phyloP scores from a whole-genome alignment of 53 echinoderm and acorn worm genomes.

The Pentamera pediparva region DNA sequence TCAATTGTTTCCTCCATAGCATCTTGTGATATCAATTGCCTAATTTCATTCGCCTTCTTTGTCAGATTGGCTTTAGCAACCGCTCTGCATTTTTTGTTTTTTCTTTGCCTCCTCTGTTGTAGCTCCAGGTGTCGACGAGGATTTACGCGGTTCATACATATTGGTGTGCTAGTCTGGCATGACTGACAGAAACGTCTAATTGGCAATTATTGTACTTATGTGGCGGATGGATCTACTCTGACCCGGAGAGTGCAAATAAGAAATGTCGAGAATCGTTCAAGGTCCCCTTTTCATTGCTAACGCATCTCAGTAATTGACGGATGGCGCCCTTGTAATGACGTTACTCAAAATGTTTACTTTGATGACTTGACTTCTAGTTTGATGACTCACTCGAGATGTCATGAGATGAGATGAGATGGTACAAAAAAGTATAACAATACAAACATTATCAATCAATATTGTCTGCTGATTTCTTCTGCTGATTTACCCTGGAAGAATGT shows the following conservation, averaged over 20 bases:
- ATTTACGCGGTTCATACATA: no score
- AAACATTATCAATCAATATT: background rate
- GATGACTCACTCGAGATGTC: no score
- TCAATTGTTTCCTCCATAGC: background rate
- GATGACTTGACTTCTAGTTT: no score
- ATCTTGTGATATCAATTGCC: background rate
- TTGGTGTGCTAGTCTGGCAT: no score
- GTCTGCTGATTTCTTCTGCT: background rate
- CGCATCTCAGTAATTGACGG: background rate
- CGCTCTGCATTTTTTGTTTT: background rate
- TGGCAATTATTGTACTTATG: background rate
- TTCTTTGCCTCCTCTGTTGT: background rate
- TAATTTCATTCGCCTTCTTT: background rate
- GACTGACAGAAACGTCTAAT: no score
- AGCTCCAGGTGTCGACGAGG: no score
- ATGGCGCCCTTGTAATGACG: no score
- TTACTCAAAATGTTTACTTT: no score
- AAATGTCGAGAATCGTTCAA: background rate
- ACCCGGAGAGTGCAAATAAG: background rate
- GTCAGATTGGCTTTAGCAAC: conserved; percentile 4
- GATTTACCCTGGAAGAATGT: no score
- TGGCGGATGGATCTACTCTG: background rate
- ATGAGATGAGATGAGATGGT: background rate
- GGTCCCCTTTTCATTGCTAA: background rate
- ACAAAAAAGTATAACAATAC: background rate